A percentile compares a stretch with the other conserved stretches of the same genome.
Conservation (phyloP, 2,888 invertebrate genomes). For the Smittia sp. region DNA sequence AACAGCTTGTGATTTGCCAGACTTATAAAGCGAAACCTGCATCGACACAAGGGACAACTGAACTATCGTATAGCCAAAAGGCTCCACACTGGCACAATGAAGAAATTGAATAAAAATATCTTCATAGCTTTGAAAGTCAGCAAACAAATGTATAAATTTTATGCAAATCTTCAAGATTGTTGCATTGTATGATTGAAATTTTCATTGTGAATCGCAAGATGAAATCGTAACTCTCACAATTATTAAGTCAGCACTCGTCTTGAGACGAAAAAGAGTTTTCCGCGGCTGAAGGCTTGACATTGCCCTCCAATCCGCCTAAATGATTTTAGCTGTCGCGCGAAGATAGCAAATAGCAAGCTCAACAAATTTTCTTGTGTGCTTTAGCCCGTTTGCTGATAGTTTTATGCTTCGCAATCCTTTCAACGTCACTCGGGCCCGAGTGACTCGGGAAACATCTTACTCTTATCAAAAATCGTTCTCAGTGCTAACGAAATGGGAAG, state of each 20-base stretch:
- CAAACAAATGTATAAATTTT: too few relatives aligned
- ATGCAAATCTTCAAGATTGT: too few relatives aligned
- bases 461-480: neutral
- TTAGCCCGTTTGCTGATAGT: neutral
- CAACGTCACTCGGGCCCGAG: neutral
- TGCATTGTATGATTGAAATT: too few relatives aligned
- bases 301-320: neutral
- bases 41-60: too few relatives aligned
- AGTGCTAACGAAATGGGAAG: neutral
- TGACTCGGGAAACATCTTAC: too few relatives aligned
- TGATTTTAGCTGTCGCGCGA: neutral
- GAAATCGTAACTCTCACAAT: neutral
- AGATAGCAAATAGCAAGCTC: neutral
- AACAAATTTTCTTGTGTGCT: neutral
- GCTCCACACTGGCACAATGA: too few relatives aligned
- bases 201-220: neutral
- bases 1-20: too few relatives aligned
- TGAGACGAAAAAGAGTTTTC: neutral
- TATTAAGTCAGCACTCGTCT: neutral
- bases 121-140: too few relatives aligned
- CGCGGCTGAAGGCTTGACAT: neutral
- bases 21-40: too few relatives aligned
- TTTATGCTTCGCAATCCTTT: neutral
- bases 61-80: too few relatives aligned
- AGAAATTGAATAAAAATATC: too few relatives aligned